Evolutionary conservation across 2,888 invertebrate species (phyloP).

Genomic region (Chloromyia formosa): DNA sequence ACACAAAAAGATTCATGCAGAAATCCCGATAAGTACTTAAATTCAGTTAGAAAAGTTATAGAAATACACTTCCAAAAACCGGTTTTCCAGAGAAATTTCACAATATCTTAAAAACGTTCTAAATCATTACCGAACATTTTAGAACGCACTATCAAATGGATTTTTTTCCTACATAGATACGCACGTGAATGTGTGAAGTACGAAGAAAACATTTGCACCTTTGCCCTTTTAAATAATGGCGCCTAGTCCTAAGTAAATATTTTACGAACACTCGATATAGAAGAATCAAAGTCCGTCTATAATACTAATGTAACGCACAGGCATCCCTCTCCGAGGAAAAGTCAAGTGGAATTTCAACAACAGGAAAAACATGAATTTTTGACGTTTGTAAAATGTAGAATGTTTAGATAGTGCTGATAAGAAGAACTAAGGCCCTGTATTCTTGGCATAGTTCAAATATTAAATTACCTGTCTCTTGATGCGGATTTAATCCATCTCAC

Average conservation of each 20-base stretch:
- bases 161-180: no score
- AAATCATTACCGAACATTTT: no score
- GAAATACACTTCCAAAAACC: no score
- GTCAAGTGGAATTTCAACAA: constrained; percentile 20
- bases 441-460: no score
- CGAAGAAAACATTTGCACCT: constrained; percentile 42
- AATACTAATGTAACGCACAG: not conserved
- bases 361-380: not conserved
- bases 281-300: constrained; percentile 2
- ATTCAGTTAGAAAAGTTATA: no score
- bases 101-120: no score
- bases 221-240: constrained; percentile 42
- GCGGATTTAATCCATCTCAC: no score
- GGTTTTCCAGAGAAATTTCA: no score
- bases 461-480: no score
- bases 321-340: not conserved
- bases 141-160: no score
- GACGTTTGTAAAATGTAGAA: not conserved
- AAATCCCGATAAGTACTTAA: not conserved
- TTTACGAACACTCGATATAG: constrained; percentile 17
- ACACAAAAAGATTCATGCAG: not conserved
- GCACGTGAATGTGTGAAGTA: constrained; percentile 26
- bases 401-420: not conserved
- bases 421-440: not conserved
- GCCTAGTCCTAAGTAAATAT: constrained; percentile 46